Evolutionary conservation across 2,113 vertebrate species (phyloP), one percentile per base, ranked within the genome.

Genomic region (Hemichromis elongatus): DNA sequence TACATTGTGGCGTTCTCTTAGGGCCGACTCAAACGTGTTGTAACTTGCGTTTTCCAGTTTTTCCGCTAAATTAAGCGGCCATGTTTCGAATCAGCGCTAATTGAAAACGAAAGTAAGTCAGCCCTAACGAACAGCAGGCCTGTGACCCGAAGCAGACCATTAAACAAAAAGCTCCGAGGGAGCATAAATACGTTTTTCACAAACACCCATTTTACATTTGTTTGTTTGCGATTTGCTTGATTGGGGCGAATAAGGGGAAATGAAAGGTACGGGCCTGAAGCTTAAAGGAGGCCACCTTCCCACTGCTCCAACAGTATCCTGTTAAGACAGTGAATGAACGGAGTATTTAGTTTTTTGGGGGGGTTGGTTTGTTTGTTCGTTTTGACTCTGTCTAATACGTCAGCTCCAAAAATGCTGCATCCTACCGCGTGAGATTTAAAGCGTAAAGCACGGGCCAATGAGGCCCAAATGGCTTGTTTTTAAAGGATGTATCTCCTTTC

Each of bases 401-500:
- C 21, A 30, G 16, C 9, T 75, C 42, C 42, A 19, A 50, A 47
- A 30, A 30, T 5, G 42, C 40, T 11, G n/a, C n/a, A n/a, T n/a
- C n/a, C n/a, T n/a, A n/a, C n/a, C n/a, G n/a, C n/a, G 16, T 50
- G 10, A 24, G 37, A 54, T n/a, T 21, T 53, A 50, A 26, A 26
- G 70, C 47, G 30, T 19, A 21, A 21, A 21, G 30, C 59, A 35
- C 3, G 86, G 50, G 24, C 50, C 82, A 45, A 14, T 61, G 47
- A 30, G 79, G 26, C 50, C n/a, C 79, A 89, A 91, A 93, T 88
- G 84, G 80, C 78, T 90, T 90, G 84, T 90, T 93, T 92, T 90
- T 13, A 92, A 84, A 94, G 91, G 92, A 91, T 87, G 92, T 88
- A 91, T 95, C 92, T 91, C 86, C 91, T 94, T 94, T 94, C 89